These are phyloP conservation scores for Smittia sp. DNA, from an alignment of 2,888 invertebrate species.

Conservation along the genomic window DNA sequence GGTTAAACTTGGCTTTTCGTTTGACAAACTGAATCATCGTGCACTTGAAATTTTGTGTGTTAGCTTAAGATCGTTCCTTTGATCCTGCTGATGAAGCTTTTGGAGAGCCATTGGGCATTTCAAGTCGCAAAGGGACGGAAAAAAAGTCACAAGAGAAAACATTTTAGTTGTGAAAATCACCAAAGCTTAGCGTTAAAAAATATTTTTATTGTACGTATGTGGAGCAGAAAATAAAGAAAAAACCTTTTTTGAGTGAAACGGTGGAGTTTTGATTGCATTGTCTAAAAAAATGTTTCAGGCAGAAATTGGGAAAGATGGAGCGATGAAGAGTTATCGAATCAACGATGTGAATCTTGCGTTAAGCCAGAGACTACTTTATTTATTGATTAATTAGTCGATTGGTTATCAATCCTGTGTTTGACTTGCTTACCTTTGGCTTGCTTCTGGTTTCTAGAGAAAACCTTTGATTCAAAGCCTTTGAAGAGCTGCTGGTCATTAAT, in stretches of 20 bases:
- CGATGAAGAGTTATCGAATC: too few relatives aligned
- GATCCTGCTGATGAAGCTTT: background rate
- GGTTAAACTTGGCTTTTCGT: background rate
- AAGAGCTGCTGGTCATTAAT: background rate
- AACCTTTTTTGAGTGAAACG: background rate
- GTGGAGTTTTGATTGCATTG: too few relatives aligned
- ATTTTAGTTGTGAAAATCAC: conserved; percentile 25
- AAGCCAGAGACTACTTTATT: too few relatives aligned
- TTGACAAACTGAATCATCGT: background rate
- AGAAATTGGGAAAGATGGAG: too few relatives aligned
- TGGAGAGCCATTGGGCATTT: background rate
- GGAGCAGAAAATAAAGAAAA: background rate
- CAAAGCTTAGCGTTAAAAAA: conserved; percentile 3
- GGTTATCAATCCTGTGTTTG: too few relatives aligned
- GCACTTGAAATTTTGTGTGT: conserved; percentile 13
- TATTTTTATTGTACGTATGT: conserved; percentile 19
- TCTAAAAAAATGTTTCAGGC: too few relatives aligned
- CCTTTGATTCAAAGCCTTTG: background rate
- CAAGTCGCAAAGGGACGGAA: background rate
- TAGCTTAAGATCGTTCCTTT: conserved; percentile 7
- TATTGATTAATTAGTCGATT: too few relatives aligned
- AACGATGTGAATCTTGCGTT: too few relatives aligned
- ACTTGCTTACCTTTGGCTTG: too few relatives aligned
- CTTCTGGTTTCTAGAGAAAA: too few relatives aligned
- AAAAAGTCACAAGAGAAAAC: background rate